Evolutionary conservation across 2,888 invertebrate species (phyloP).

Genomic region (Xestia c-nigrum): DNA sequence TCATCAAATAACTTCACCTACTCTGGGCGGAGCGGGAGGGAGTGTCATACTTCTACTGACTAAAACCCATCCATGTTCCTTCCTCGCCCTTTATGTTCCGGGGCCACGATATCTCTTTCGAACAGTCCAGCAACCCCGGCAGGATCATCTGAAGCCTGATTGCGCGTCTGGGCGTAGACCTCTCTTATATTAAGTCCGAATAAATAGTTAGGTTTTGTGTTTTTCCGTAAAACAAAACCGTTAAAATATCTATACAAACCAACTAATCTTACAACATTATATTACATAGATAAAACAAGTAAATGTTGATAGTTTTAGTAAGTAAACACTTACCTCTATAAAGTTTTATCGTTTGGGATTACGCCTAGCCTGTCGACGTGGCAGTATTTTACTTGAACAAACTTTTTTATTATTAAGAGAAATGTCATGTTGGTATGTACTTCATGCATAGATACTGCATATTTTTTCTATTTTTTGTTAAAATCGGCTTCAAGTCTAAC

Average conservation of each 20-base stretch:
- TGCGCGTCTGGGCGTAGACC: no score
- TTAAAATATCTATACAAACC: background rate
- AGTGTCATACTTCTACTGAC: no score
- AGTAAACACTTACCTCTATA: conserved; percentile 32
- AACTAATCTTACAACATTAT: background rate
- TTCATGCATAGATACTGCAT: background rate
- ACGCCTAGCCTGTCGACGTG: conserved; percentile 15
- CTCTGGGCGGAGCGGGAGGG: no score
- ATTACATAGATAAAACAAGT: conserved; percentile 30
- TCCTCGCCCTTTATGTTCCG: no score
- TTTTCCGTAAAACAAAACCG: no score
- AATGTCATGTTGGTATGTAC: background rate
- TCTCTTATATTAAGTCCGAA: no score
- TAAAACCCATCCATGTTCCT: no score
- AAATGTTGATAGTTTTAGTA: conserved; percentile 24
- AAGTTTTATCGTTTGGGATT: conserved; percentile 42
- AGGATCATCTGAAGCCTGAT: no score
- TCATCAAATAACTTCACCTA: no score
- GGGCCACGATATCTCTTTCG: no score
- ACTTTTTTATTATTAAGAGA: background rate
- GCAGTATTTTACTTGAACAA: conserved; percentile 3
- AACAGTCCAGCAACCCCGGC: no score
- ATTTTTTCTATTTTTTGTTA: background rate
- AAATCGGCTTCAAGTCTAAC: background rate
- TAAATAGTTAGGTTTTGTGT: no score